These are phyloP conservation scores for Malthinus flaveolus DNA, from an alignment of 2,888 invertebrate genomes.

Conservation along the genomic window DNA sequence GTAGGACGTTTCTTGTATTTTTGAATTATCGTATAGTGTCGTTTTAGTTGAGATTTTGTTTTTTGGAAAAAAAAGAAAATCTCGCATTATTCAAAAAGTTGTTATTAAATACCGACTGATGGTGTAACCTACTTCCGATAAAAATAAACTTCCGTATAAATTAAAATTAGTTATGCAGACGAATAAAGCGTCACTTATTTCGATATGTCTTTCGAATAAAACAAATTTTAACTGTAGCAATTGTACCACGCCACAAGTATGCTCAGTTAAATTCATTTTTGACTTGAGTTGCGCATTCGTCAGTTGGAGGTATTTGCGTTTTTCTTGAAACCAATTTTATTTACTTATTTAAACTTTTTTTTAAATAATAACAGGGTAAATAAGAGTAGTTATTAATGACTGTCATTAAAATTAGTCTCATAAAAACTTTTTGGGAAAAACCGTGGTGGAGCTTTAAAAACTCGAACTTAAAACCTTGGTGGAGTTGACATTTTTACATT, in stretches of 20 bases:
- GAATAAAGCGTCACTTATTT: slow-evolving; percentile 24
- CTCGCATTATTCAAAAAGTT: slow-evolving; percentile 26
- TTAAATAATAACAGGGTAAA: no score
- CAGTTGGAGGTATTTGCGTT: no score
- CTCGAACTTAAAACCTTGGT: no score
- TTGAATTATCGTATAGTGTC: slow-evolving; percentile 22
- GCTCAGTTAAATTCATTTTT: slow-evolving; percentile 46
- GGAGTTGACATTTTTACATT: no score
- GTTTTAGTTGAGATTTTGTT: slow-evolving; percentile 13
- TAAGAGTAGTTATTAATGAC: no score
- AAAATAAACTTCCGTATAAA: slow-evolving; percentile 19
- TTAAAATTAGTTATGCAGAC: slow-evolving; percentile 17
- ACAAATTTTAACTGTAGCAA: slow-evolving; percentile 40
- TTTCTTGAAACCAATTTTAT: no score
- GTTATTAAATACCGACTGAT: slow-evolving; percentile 34
- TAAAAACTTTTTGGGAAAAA: no score
- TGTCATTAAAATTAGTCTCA: no score
- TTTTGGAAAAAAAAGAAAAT: slow-evolving; percentile 5
- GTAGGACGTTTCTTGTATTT: not conserved
- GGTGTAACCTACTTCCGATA: slow-evolving; percentile 30
- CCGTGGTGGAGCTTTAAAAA: no score
- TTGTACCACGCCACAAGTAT: slow-evolving; percentile 42
- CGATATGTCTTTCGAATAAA: slow-evolving; percentile 36
- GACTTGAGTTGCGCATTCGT: slow-evolving; percentile 17
- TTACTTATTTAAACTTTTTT: no score